Percentiles rank a stretch among this genome's conserved stretches.
phyloP scores from a whole-genome alignment of 2,888 invertebrate genomes.

The Catocala fraxini region DNA sequence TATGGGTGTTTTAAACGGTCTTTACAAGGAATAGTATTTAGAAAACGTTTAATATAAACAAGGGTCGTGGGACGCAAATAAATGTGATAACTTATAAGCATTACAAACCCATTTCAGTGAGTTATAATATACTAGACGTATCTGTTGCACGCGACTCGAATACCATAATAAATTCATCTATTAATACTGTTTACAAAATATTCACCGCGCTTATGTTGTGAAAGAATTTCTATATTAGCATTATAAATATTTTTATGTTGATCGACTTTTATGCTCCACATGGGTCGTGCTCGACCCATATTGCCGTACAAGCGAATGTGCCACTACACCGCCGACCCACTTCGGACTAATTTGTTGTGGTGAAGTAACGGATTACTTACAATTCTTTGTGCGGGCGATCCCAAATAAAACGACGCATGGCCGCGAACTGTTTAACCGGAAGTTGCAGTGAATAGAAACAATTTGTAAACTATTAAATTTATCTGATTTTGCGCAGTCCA shows the following conservation, averaged over 20 bases:
- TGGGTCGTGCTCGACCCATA: constrained; percentile 38
- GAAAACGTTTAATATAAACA: constrained; percentile 21
- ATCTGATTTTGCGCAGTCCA: constrained; percentile 41
- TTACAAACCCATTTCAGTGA: constrained; percentile 12
- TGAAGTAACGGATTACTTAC: constrained; percentile 58
- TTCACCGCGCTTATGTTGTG: background rate
- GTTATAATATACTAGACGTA: constrained; percentile 1
- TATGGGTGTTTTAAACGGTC: constrained; percentile 1
- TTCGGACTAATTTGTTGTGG: constrained; percentile 34
- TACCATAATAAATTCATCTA: constrained; percentile 6
- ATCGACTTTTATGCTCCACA: constrained; percentile 34
- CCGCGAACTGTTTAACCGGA: constrained; percentile 27
- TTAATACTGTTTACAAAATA: constrained; percentile 11
- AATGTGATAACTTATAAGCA: constrained; percentile 7
- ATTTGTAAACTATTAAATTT: constrained; percentile 45
- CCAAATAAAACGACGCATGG: constrained; percentile 59
- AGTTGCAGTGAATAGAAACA: constrained; percentile 32
- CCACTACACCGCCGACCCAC: constrained; percentile 39
- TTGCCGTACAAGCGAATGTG: constrained; percentile 38
- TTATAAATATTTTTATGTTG: constrained; percentile 48
- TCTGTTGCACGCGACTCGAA: constrained; percentile 4
- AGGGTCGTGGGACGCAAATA: constrained; percentile 6
- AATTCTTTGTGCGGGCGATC: constrained; percentile 56
- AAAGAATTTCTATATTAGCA: constrained; percentile 9
- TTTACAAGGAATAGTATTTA: constrained; percentile 15